A percentile compares a stretch with the other conserved stretches of the same genome.
These are phyloP conservation scores for Nebria brevicollis DNA, from an alignment of 2,888 invertebrate species.

Conservation along the genomic window DNA sequence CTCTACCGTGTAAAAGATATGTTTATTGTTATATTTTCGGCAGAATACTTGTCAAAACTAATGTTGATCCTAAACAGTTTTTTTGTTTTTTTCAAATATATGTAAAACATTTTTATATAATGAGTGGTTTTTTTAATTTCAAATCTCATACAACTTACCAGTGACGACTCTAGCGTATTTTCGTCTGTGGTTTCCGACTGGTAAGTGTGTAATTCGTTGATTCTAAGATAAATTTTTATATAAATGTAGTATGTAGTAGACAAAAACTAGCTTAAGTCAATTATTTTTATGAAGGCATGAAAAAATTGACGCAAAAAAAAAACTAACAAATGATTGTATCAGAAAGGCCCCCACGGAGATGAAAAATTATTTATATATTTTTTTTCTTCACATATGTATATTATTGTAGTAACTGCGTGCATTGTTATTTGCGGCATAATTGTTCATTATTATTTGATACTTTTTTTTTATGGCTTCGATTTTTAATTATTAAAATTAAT, in stretches of 20 bases:
- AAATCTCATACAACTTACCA: no score
- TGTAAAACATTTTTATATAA: no score
- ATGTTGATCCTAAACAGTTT: not conserved
- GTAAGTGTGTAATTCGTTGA: no score
- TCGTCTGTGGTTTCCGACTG: no score
- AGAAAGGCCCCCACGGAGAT: not conserved
- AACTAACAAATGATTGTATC: not conserved
- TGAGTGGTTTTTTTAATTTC: no score
- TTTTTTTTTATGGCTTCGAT: not conserved
- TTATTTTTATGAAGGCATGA: not conserved
- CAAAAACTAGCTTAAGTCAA: not conserved
- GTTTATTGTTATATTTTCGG: not conserved
- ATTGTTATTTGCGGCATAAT: not conserved
- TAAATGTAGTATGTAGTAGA: not conserved
- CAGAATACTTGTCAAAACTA: not conserved
- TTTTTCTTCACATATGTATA: not conserved
- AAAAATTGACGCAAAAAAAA: not conserved
- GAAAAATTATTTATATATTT: not conserved
- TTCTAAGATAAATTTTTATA: no score
- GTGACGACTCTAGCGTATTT: no score
- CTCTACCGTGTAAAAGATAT: not conserved
- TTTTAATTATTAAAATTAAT: conserved; percentile 22
- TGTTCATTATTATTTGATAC: not conserved
- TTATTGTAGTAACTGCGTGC: not conserved
- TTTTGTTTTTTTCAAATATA: no score